Conservation (phyloP, 2,797 vertebrate species). For the Sciurus vulgaris region DNA sequence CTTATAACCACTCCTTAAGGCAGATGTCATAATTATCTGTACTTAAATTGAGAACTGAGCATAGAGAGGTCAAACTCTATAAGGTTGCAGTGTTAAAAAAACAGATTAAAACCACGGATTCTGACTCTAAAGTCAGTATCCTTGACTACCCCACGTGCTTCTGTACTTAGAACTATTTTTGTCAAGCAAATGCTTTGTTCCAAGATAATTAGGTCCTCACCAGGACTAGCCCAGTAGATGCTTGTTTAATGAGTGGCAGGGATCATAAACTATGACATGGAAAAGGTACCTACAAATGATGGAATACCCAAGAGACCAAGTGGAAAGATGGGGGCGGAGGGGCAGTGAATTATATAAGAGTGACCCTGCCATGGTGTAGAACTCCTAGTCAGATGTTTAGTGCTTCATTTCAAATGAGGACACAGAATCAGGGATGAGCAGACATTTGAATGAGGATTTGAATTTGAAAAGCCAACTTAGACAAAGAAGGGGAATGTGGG, state of each 20-base stretch:
- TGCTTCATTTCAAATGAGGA: neutral
- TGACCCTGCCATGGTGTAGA: neutral
- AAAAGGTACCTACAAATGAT: neutral
- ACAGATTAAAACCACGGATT: neutral
- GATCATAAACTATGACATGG: neutral
- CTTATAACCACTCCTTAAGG: neutral
- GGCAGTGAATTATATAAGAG: fast-evolving
- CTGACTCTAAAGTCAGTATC: neutral
- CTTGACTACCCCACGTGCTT: neutral
- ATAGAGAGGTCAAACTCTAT: neutral
- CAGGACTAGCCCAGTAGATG: neutral
- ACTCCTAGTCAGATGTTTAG: neutral
- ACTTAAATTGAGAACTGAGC: neutral
- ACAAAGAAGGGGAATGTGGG: neutral
- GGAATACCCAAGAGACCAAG: neutral
- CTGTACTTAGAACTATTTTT: neutral
- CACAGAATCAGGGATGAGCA: neutral
- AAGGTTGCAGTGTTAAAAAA: neutral
- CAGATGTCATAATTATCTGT: neutral
- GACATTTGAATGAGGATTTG: neutral
- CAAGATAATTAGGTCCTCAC: neutral
- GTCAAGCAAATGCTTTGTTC: neutral
- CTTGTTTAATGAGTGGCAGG: neutral
- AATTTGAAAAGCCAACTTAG: conserved; percentile 2
- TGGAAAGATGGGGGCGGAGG: neutral